A percentile compares a stretch with the other conserved stretches of the same genome.
Conservation (phyloP, 2,888 invertebrate genomes). For the Synergus japonicus region DNA sequence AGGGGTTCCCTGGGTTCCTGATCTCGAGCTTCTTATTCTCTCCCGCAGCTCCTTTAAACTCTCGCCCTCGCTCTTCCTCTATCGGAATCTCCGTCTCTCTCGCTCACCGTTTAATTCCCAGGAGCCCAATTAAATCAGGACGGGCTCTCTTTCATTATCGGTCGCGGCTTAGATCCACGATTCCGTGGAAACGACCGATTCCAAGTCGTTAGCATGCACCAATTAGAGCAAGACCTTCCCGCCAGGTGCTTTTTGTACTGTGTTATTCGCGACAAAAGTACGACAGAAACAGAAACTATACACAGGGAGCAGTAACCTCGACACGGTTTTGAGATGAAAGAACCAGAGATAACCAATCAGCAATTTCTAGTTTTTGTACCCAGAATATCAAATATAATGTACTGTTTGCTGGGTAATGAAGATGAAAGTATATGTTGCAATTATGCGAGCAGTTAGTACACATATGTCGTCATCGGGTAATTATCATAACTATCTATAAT, state of each 20-base stretch:
- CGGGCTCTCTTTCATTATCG: conserved; percentile 67
- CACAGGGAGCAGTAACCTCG: neutral
- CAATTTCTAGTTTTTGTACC: neutral
- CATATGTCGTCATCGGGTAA: neutral
- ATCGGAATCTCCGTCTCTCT: conserved; percentile 62
- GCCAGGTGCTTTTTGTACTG: conserved; percentile 60
- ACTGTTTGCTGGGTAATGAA: neutral
- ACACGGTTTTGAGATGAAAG: neutral
- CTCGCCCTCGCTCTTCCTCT: conserved; percentile 46
- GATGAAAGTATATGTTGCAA: neutral
- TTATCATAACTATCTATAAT: conserved; percentile 1
- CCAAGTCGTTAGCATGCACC: conserved; percentile 70
- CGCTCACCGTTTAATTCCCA: conserved; percentile 64
- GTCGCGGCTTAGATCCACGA: conserved; percentile 69
- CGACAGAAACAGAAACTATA: conserved; percentile 5
- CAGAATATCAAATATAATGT: too few relatives aligned
- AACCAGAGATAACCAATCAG: neutral
- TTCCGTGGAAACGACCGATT: conserved; percentile 73
- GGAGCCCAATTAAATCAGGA: conserved; percentile 68
- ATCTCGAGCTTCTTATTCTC: conserved; percentile 29
- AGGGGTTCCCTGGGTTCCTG: conserved; percentile 64
- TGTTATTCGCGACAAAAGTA: conserved; percentile 30
- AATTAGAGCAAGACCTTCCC: conserved; percentile 72
- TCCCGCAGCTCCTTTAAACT: conserved; percentile 39
- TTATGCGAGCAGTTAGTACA: neutral